Evolutionary conservation across 2,113 vertebrate species (phyloP).

Genomic region (Butorides virescens): DNA sequence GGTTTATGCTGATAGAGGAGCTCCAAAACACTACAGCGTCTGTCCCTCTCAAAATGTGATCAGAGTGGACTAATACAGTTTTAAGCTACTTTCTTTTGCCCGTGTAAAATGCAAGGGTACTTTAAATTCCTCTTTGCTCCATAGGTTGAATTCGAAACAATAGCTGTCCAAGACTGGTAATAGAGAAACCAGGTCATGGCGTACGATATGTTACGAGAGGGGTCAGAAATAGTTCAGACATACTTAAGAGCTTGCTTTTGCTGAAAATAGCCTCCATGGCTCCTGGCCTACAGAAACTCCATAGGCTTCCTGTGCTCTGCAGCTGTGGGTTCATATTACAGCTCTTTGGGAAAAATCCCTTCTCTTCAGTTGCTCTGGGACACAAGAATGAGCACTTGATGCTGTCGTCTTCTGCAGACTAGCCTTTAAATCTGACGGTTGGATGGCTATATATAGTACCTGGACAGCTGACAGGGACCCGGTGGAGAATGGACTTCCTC

Average conservation of each 20-base stretch:
- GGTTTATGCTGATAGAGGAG: not conserved
- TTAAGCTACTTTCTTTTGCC: not conserved
- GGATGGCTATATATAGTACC: constrained; percentile 28
- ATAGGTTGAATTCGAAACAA: constrained; percentile 33
- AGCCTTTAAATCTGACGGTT: not conserved
- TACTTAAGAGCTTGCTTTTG: constrained; percentile 45
- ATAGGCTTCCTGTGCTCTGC: constrained; percentile 62
- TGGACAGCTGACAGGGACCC: constrained; percentile 41
- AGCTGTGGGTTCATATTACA: constrained; percentile 56
- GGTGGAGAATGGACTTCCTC: constrained; percentile 23
- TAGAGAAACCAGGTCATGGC: constrained; percentile 30
- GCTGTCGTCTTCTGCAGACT: not conserved
- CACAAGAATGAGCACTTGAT: not conserved
- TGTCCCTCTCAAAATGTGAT: not conserved
- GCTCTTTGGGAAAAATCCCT: constrained; percentile 59
- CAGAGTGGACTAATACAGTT: not conserved
- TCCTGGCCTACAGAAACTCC: constrained; percentile 66
- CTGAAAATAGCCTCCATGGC: constrained; percentile 8
- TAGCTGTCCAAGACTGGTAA: not conserved
- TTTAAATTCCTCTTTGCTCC: constrained; percentile 22
- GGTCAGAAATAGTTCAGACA: constrained; percentile 43
- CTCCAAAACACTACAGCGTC: not conserved
- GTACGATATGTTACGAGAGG: constrained; percentile 7
- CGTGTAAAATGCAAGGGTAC: not conserved
- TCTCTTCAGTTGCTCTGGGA: constrained; percentile 37